Evolutionary conservation across 2,888 invertebrate species (phyloP).

Genomic region (Conomelus anceps): DNA sequence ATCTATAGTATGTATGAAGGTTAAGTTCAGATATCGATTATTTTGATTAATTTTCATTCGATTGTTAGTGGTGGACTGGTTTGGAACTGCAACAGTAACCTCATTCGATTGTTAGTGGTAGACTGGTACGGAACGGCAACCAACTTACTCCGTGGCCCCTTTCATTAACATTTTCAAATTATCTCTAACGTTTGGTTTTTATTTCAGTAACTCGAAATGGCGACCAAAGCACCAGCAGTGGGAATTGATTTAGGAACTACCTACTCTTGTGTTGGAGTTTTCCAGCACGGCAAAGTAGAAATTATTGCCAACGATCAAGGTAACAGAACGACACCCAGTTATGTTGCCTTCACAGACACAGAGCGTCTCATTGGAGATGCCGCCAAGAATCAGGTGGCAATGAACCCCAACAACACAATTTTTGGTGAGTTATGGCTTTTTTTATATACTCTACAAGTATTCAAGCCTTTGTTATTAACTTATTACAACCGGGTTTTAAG

Average conservation of each 20-base stretch:
- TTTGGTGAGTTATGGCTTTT: conserved; percentile 57
- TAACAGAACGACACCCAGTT: conserved; percentile 79
- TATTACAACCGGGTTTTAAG: no score
- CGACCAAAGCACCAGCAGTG: conserved; percentile 63
- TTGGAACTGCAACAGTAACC: no score
- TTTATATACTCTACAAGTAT: neutral
- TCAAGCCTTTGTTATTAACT: neutral
- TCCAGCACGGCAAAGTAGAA: conserved; percentile 85
- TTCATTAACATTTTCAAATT: neutral
- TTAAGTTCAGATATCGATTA: no score
- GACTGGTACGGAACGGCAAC: no score
- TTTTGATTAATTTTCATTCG: no score
- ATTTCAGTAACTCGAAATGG: conserved; percentile 46
- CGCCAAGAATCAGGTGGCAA: conserved; percentile 56
- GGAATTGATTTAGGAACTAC: conserved; percentile 85
- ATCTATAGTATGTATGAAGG: no score
- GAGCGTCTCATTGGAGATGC: conserved; percentile 54
- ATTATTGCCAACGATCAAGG: conserved; percentile 88
- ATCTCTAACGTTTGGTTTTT: neutral
- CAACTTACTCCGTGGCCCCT: neutral
- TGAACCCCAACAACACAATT: conserved; percentile 84
- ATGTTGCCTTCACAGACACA: conserved; percentile 79
- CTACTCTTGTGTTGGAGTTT: conserved; percentile 89
- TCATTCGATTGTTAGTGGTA: no score
- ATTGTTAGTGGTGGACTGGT: neutral